Evolutionary conservation across 1,140 invertebrate genomes (phyloP).

Genomic region (Zaprionus africanus): DNA sequence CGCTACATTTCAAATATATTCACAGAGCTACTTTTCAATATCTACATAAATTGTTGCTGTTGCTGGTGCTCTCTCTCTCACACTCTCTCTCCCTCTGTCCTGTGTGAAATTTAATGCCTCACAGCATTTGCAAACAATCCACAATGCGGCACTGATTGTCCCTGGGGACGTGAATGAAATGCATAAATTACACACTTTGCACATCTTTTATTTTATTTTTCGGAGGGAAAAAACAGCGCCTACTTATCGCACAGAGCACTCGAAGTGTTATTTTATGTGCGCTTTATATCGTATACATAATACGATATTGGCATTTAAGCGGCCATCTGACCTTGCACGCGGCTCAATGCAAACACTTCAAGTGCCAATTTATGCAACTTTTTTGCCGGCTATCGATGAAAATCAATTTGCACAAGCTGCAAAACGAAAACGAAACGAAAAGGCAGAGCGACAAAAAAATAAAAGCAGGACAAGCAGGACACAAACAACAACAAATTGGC

Average conservation of each 20-base stretch:
- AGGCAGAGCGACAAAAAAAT: constrained; percentile 4
- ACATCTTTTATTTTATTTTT: constrained; percentile 17
- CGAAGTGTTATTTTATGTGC: constrained; percentile 35
- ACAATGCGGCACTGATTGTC: constrained; percentile 18
- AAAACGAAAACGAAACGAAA: background rate
- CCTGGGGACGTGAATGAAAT: constrained; percentile 20
- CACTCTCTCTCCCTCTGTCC: background rate
- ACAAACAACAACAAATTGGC: constrained; percentile 56
- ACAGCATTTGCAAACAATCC: constrained; percentile 13
- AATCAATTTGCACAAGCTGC: constrained; percentile 66
- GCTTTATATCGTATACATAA: constrained; percentile 23
- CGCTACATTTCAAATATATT: constrained; percentile 10
- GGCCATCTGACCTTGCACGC: constrained; percentile 39
- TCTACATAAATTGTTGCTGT: background rate
- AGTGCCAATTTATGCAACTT: constrained; percentile 64
- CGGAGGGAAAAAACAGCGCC: background rate
- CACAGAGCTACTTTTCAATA: constrained; percentile 16
- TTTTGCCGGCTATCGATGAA: constrained; percentile 58
- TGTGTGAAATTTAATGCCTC: constrained; percentile 9
- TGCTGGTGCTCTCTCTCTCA: background rate
- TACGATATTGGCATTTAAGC: constrained; percentile 46
- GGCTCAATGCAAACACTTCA: constrained; percentile 37
- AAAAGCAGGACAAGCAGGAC: constrained; percentile 1
- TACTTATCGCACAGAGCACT: constrained; percentile 21
- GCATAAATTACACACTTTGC: constrained; percentile 45